A percentile compares a stretch with the other conserved stretches of the same genome.
phyloP scores from a whole-genome alignment of 2,113 vertebrate genomes.

The Tychaedon coryphoeus region DNA sequence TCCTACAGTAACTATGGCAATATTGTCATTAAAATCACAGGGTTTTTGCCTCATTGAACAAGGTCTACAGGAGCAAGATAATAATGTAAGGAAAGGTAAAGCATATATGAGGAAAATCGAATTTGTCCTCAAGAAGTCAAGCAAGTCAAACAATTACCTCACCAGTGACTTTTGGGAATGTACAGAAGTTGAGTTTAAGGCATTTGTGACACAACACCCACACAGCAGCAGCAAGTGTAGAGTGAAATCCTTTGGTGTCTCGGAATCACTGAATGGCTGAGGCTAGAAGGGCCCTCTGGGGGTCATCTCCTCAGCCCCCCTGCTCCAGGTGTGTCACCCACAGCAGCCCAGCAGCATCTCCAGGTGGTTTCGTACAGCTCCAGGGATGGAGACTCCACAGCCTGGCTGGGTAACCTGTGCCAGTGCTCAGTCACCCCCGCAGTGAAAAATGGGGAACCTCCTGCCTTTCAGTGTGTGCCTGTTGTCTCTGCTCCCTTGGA shows the following conservation, averaged over 20 bases:
- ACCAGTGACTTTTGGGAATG: not conserved
- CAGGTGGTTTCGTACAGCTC: not conserved
- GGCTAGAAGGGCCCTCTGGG: not conserved
- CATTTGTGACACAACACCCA: not conserved
- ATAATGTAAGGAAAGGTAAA: not conserved
- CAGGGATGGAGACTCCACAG: not conserved
- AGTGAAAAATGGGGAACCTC: not conserved
- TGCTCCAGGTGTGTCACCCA: not conserved
- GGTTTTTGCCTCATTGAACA: not conserved
- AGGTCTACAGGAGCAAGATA: not conserved
- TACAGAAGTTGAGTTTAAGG: not conserved
- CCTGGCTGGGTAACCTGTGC: not conserved
- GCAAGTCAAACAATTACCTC: not conserved
- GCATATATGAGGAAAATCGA: not conserved
- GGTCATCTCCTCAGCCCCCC: not conserved
- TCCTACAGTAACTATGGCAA: not conserved
- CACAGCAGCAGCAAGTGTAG: not conserved
- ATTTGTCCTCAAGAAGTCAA: not conserved
- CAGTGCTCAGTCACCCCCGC: fast-evolving
- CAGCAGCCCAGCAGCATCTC: not conserved
- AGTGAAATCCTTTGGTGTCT: not conserved
- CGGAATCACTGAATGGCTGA: not conserved
- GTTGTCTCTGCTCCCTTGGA: not conserved
- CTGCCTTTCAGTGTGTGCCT: not conserved
- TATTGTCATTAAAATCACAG: conserved; percentile 19